Evolutionary conservation across 2,888 invertebrate species (phyloP), one percentile per base, ranked within the genome.

Genomic region (Lomographa bimaculata): DNA sequence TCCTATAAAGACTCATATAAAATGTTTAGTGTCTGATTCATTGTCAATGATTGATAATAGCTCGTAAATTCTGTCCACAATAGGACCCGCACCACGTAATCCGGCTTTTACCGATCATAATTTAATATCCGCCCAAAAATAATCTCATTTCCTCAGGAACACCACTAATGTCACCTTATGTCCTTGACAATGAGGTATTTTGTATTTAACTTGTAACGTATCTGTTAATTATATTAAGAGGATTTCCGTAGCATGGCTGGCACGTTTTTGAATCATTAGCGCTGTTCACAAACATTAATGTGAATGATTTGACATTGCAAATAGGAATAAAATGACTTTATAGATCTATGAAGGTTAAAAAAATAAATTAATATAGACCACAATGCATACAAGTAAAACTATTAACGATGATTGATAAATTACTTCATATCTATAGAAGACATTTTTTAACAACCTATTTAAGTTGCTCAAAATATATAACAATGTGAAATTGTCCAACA

Each of bases 121-220:
- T 87, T 87, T 83, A 87, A 89, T 86, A 87, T 89, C 89, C 89
- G 89, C 71, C 71, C 77, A 53, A 78, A 79, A 76, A 75, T 82
- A 81, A 81, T 79, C 76, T 69, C 63, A 82, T 80, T 84, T 82
- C 83, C 81, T 79, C 71, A 54, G 62, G 62, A 54, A 66, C 57
- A 57, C 58, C 49, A 63, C 57, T 55, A 64, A 55, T 60, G 55
- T 60, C 61, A 41, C 34, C 2, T 53, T 51, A 54, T 54, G 46
- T 46, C 53, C 67, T 71, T 73, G 70, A 68, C 65, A 64, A 59
- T 64, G 57, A 56, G 53, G 50, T 36, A 32, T 28, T 52, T 54
- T 51, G 19, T 21, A 38, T 34, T 50, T 4, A 23, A 17, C 46
- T 54, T 52, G 43, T 56, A 57, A 25, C 7, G 16, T 3, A 16